A percentile compares a stretch with the other conserved stretches of the same genome.
phyloP scores from a whole-genome alignment of 2,888 invertebrate species.

The Brachypterus glaber region DNA sequence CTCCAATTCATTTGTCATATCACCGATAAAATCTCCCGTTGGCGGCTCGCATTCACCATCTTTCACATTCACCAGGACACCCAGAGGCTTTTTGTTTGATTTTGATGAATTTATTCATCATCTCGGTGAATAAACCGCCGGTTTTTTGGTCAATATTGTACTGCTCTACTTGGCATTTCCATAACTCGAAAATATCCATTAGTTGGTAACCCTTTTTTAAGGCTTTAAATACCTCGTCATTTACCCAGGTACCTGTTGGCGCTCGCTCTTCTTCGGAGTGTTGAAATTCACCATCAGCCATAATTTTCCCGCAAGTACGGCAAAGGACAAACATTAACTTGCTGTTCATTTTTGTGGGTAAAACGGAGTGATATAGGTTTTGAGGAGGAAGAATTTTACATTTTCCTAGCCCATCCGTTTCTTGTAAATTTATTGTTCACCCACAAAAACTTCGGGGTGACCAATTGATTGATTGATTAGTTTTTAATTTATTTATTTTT shows the following conservation, averaged over 20 bases:
- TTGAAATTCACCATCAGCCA: slow-evolving; percentile 24
- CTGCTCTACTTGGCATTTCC: slow-evolving; percentile 14
- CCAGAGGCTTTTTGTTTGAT: slow-evolving; percentile 26
- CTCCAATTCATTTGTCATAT: background rate
- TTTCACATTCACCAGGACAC: slow-evolving; percentile 23
- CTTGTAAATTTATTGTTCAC: slow-evolving; percentile 13
- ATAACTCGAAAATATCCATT: slow-evolving; percentile 17
- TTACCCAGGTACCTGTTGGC: slow-evolving; percentile 14
- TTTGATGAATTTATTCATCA: slow-evolving; percentile 30
- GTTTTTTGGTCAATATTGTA: slow-evolving; percentile 21
- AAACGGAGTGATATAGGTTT: slow-evolving; percentile 19
- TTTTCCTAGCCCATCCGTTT: slow-evolving; percentile 17
- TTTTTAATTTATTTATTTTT: too few relatives aligned
- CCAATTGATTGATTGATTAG: too few relatives aligned
- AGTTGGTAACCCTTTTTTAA: slow-evolving; percentile 28
- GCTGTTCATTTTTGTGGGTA: slow-evolving; percentile 16
- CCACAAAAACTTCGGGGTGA: slow-evolving; percentile 23
- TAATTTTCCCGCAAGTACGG: slow-evolving; percentile 26
- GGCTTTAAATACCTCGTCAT: slow-evolving; percentile 31
- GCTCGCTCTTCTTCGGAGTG: slow-evolving; percentile 21
- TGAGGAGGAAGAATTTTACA: slow-evolving; percentile 19
- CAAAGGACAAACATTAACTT: slow-evolving; percentile 32
- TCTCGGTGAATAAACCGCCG: slow-evolving; percentile 27
- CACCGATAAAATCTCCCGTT: too few relatives aligned
- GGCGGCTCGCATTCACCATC: too few relatives aligned